Evolutionary conservation across 2,888 invertebrate species (phyloP).

Genomic region (Papilio gigon): DNA sequence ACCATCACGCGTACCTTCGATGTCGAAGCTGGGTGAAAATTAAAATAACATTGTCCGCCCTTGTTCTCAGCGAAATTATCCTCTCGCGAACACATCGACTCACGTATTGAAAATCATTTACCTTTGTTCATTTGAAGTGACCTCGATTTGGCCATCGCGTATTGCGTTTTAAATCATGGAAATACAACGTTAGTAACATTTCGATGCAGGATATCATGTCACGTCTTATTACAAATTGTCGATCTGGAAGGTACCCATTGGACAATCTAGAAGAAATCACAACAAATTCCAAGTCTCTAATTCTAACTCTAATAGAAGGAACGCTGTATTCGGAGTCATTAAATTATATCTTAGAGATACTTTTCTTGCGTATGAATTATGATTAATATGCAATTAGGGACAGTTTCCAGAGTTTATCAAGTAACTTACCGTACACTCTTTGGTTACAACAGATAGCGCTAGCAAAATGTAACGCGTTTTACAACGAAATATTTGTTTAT

Average conservation of each 20-base stretch:
- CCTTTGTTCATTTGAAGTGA: constrained; percentile 28
- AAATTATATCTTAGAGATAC: background rate
- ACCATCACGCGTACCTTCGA: constrained; percentile 21
- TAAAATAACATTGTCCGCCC: constrained; percentile 18
- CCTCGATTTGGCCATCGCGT: constrained; percentile 20
- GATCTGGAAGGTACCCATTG: background rate
- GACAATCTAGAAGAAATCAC: background rate
- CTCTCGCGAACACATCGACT: constrained; percentile 13
- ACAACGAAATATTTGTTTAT: too few relatives aligned
- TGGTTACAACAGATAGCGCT: too few relatives aligned
- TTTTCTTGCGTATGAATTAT: background rate
- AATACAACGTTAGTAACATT: constrained; percentile 2
- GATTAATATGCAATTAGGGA: background rate
- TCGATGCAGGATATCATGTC: constrained; percentile 6
- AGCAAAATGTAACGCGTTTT: too few relatives aligned
- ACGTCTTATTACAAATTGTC: background rate
- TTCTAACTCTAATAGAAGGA: background rate
- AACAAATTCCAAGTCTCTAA: background rate
- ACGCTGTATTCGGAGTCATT: too few relatives aligned
- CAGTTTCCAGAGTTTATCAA: too few relatives aligned
- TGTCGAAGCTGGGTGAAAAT: constrained; percentile 21
- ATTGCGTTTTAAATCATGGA: constrained; percentile 23
- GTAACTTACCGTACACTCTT: too few relatives aligned
- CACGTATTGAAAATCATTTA: constrained; percentile 14
- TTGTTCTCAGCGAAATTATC: constrained; percentile 24